Evolutionary conservation across 53 echinoderm and acorn worm genomes (phyloP).

Genomic region (Pentamera pediparva): DNA sequence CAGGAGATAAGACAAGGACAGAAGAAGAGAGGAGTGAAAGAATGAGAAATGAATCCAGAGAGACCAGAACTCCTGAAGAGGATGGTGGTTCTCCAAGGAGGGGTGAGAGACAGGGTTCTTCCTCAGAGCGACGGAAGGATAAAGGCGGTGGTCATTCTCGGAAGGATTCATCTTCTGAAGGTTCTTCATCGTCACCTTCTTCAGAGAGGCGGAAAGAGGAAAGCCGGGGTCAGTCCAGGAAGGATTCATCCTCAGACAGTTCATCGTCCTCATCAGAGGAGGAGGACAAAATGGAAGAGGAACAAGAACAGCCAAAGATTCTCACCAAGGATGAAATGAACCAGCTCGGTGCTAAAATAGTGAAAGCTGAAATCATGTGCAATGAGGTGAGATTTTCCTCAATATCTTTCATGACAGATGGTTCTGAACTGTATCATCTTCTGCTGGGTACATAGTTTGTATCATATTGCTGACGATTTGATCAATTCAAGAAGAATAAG

Average conservation of each 20-base stretch:
- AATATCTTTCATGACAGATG: neutral
- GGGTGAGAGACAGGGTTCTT: neutral
- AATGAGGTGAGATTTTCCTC: conserved; percentile 62
- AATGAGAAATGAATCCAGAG: neutral
- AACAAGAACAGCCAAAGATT: conserved; percentile 10
- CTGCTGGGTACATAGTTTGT: neutral
- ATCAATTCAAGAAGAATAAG: too few relatives aligned
- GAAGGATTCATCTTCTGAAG: neutral
- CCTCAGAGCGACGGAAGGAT: too few relatives aligned
- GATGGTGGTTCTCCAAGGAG: neutral
- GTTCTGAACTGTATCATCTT: neutral
- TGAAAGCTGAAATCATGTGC: conserved; percentile 94
- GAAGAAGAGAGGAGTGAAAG: neutral
- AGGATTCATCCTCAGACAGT: neutral
- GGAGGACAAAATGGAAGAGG: neutral
- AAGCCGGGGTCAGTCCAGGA: neutral
- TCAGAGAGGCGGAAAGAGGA: too few relatives aligned
- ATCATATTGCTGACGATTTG: neutral
- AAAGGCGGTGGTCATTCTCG: neutral
- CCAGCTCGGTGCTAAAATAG: conserved; percentile 84
- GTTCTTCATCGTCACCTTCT: neutral
- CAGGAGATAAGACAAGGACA: neutral
- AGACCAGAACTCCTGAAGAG: conserved; percentile 36
- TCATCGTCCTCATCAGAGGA: conserved; percentile 5
- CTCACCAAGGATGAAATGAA: conserved; percentile 88